Base-by-base conservation (phyloP, 2,113 vertebrate species). In the Ancistrus triradiatus region DNA sequence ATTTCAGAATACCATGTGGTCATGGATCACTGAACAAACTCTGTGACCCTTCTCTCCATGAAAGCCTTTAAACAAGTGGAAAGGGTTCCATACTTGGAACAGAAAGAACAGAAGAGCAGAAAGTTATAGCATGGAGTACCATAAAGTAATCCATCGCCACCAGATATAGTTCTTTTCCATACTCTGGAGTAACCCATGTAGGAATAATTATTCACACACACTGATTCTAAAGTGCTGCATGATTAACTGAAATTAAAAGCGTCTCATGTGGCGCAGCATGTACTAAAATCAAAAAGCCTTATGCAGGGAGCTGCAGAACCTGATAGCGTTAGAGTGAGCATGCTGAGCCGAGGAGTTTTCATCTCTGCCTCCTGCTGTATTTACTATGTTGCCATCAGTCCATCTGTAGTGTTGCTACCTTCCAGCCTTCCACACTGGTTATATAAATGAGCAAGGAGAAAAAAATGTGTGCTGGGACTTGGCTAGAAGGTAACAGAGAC, bases 241-340 rank as follows among this genome's bases (percentile, higher is more conserved):
- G 53, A 72, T 62, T 50, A 66, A 68, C 40, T 64, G 44, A 66
- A 68, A 69, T 72, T 69, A 69, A 57, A 35, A 63, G 37, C 57
- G 31, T 31, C 60, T 60, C 72, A 61, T 46, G 24, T 27, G 72
- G 77, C 44, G 56, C 38, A 43, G 42, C 18, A 37, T 62, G 64
- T 35, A 60, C 56, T 31, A 42, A 56, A 37, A 70, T 74, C 72
- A 66, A 66, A 75, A 67, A 44, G 7, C 35, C 53, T 63, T 33
- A 67, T 4, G 43, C 47, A 22, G 50, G 58, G 24, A 53, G 43
- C 24, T 6, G 11, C 31, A 21, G 17, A 46, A 7, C 18, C 63
- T 38, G 48, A 62, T 60, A 68, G 25, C 46, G 64, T 79, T 73
- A 73, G 48, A 62, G 51, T 35, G 17, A 21, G 51, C 27, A 22